Conservation (phyloP, 2,797 vertebrate genomes). For the Xiphorhynchus erythropygius region DNA sequence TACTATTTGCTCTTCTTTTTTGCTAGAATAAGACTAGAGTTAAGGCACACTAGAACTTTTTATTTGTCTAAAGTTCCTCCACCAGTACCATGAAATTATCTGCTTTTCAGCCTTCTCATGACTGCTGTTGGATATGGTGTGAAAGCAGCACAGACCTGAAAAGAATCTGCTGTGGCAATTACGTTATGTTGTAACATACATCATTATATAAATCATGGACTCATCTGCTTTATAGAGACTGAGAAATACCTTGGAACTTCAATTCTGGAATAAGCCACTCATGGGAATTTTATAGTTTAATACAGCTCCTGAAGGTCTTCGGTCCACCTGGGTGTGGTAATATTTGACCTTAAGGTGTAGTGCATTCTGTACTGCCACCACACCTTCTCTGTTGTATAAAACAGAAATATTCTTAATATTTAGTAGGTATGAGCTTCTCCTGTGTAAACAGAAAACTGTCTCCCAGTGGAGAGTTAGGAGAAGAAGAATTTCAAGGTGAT, state of each 20-base stretch:
- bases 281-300: not conserved
- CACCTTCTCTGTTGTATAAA: not conserved
- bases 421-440: not conserved
- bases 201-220: rapidly evolving
- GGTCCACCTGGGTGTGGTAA: not conserved
- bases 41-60: not conserved
- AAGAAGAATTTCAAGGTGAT: not conserved
- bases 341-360: conserved; percentile 10
- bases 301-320: not conserved
- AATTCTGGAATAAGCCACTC: rapidly evolving
- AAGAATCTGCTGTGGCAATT: not conserved
- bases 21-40: not conserved
- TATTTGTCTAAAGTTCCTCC: not conserved
- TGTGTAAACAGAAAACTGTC: not conserved
- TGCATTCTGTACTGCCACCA: not conserved
- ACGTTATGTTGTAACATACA: rapidly evolving
- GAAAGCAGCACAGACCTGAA: not conserved
- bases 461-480: not conserved
- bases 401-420: not conserved
- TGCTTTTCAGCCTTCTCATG: not conserved
- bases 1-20: not conserved
- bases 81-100: not conserved
- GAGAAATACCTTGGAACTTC: not conserved
- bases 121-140: rapidly evolving
- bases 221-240: not conserved